Percentiles rank a stretch among this genome's conserved stretches.
phyloP scores from a whole-genome alignment of 1,140 invertebrate genomes.

The Lerema accius region DNA sequence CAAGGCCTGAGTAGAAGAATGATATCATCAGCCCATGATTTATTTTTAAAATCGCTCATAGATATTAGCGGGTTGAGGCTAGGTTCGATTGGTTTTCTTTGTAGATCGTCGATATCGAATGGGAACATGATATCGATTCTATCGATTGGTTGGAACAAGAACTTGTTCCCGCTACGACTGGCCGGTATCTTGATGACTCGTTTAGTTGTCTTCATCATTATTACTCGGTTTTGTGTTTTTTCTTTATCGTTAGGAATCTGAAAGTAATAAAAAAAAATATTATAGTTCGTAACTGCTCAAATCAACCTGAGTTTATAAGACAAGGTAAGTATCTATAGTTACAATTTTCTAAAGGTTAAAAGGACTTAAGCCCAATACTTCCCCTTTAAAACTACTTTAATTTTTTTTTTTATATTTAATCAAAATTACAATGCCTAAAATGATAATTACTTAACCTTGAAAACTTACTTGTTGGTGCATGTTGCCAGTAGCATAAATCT shows the following conservation, averaged over 20 bases:
- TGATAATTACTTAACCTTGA: too few relatives aligned
- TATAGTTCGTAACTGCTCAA: too few relatives aligned
- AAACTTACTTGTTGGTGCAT: conserved; percentile 59
- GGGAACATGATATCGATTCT: conserved; percentile 69
- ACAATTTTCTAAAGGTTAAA: too few relatives aligned
- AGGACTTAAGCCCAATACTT: too few relatives aligned
- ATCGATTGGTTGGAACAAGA: conserved; percentile 66
- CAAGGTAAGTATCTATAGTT: too few relatives aligned
- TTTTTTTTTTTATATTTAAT: too few relatives aligned
- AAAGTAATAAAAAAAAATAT: conserved; percentile 36
- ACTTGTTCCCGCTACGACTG: conserved; percentile 61
- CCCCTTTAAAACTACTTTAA: too few relatives aligned
- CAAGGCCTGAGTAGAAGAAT: conserved; percentile 63
- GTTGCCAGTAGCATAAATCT: conserved; percentile 64
- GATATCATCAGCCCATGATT: conserved; percentile 70
- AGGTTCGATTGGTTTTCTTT: conserved; percentile 59
- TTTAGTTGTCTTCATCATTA: conserved; percentile 79
- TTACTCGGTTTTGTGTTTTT: conserved; percentile 59
- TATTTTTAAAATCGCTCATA: conserved; percentile 64
- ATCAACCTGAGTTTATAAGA: too few relatives aligned
- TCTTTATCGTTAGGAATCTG: conserved; percentile 58
- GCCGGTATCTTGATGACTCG: conserved; percentile 75
- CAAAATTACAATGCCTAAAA: too few relatives aligned
- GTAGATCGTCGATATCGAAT: conserved; percentile 55
- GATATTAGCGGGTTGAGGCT: conserved; percentile 53